phyloP scores from a whole-genome alignment of 2,797 vertebrate species.

The Chaetodon trifasciatus region DNA sequence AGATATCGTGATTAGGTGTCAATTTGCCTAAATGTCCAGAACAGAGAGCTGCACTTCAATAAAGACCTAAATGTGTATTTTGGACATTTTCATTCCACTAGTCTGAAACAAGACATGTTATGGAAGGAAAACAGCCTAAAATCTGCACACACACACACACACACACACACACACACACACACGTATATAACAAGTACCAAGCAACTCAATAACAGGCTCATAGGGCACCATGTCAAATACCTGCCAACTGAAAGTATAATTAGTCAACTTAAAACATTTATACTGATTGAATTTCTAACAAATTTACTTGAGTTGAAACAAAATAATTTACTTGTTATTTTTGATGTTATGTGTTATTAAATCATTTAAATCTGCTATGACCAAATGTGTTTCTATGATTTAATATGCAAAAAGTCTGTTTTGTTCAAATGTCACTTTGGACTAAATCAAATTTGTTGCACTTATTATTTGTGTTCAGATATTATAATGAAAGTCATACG shows the following conservation, averaged over 20 bases:
- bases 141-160: too few species aligned
- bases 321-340: background rate
- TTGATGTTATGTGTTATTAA: too few species aligned
- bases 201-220: background rate
- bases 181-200: background rate
- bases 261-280: background rate
- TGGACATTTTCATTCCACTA: too few species aligned
- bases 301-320: background rate
- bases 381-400: constrained; percentile 3
- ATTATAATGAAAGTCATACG: background rate
- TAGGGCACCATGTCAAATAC: background rate
- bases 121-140: too few species aligned
- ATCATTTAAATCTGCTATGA: background rate
- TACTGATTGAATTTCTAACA: background rate
- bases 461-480: constrained; percentile 6
- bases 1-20: too few species aligned
- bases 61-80: too few species aligned
- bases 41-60: too few species aligned
- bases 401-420: background rate
- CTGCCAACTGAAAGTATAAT: background rate
- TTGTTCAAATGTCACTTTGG: constrained; percentile 15
- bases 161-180: too few species aligned
- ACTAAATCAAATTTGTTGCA: background rate
- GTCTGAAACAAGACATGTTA: too few species aligned
- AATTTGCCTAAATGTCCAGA: too few species aligned